These are phyloP conservation scores for Phragmatobia fuliginosa DNA, from an alignment of 2,888 invertebrate species.

Conservation along the genomic window DNA sequence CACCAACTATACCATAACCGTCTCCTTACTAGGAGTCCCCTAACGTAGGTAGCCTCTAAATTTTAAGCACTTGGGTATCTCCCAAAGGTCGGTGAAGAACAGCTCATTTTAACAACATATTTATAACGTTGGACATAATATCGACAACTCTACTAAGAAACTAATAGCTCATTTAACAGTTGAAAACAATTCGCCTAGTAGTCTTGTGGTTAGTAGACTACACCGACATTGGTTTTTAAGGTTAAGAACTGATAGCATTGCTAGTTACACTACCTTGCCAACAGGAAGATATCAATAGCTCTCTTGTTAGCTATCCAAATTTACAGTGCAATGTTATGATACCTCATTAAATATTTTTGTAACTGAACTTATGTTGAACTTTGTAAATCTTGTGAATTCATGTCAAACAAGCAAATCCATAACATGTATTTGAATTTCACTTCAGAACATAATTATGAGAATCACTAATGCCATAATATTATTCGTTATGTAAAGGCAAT, in stretches of 20 bases:
- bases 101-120: too few relatives aligned
- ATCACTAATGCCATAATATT: slow-evolving; percentile 14
- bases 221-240: not conserved
- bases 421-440: slow-evolving; percentile 29
- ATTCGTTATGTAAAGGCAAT: slow-evolving; percentile 50
- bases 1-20: too few relatives aligned
- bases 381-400: slow-evolving; percentile 19
- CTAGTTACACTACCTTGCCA: not conserved
- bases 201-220: not conserved
- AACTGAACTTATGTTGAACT: slow-evolving; percentile 30
- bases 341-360: slow-evolving; percentile 34
- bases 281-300: not conserved
- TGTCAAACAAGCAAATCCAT: slow-evolving; percentile 34
- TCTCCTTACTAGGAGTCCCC: too few relatives aligned
- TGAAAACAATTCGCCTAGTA: not conserved
- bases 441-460: slow-evolving; percentile 1
- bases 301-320: not conserved
- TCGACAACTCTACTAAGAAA: too few relatives aligned
- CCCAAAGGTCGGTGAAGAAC: too few relatives aligned
- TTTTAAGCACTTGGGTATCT: too few relatives aligned
- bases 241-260: too few relatives aligned
- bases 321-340: slow-evolving; percentile 18
- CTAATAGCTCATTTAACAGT: not conserved
- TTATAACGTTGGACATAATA: too few relatives aligned
- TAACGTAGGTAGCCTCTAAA: too few relatives aligned